phyloP scores from a whole-genome alignment of 1,140 invertebrate species.

The Drosophila arawakana region DNA sequence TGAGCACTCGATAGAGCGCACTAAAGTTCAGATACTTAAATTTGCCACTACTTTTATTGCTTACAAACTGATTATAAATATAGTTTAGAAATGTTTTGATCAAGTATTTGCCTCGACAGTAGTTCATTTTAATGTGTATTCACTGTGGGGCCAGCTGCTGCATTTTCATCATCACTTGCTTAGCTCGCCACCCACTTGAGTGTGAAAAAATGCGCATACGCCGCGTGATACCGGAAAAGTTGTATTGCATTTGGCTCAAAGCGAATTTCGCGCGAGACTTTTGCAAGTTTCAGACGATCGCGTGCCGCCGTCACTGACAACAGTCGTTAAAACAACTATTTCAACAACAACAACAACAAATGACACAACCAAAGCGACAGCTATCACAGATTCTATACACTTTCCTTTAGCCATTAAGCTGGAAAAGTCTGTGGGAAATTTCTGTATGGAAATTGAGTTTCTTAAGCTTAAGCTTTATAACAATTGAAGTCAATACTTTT shows the following conservation, averaged over 20 bases:
- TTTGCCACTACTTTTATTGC: background rate
- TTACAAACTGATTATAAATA: background rate
- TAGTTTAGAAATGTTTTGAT: background rate
- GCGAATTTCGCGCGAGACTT: slow-evolving; percentile 3
- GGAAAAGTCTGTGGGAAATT: background rate
- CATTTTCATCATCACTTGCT: slow-evolving; percentile 14
- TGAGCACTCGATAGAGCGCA: slow-evolving; percentile 5
- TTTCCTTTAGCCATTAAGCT: background rate
- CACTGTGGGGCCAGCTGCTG: slow-evolving; percentile 24
- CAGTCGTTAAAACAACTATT: background rate
- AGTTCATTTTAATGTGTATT: background rate
- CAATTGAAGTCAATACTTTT: too few relatives aligned
- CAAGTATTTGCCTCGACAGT: background rate
- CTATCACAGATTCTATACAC: slow-evolving; percentile 46
- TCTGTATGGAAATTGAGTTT: background rate
- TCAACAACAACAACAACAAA: slow-evolving; percentile 19
- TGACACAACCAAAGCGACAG: slow-evolving; percentile 8
- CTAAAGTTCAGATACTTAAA: background rate
- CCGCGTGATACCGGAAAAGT: slow-evolving; percentile 46
- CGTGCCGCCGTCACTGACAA: slow-evolving; percentile 47
- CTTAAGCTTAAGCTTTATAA: too few relatives aligned
- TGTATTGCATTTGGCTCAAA: slow-evolving; percentile 52
- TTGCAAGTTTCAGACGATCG: slow-evolving; percentile 44
- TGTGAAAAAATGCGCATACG: slow-evolving; percentile 61
- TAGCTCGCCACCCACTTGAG: slow-evolving; percentile 37